phyloP scores from a whole-genome alignment of 2,888 invertebrate species.

The Tachystola acroxantha region DNA sequence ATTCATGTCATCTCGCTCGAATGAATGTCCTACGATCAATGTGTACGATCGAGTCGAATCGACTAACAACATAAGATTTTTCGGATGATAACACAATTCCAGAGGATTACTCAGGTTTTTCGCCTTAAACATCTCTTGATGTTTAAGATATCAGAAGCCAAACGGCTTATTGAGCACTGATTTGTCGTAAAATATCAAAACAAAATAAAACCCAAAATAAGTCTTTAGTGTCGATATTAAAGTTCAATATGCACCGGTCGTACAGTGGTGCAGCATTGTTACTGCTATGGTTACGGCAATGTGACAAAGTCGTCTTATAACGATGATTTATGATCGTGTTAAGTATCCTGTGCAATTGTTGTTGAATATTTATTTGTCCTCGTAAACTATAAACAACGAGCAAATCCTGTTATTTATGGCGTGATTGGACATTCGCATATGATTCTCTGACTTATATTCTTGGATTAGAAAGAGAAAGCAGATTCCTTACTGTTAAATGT shows the following conservation, averaged over 20 bases:
- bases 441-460: conserved; percentile 38
- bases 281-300: conserved; percentile 60
- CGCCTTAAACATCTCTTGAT: conserved; percentile 35
- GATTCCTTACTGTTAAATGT: neutral
- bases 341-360: conserved; percentile 75
- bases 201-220: conserved; percentile 14
- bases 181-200: conserved; percentile 25
- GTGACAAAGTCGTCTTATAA: conserved; percentile 75
- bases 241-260: conserved; percentile 39
- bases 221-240: conserved; percentile 23
- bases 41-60: too few species aligned
- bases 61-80: too few species aligned
- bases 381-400: conserved; percentile 74
- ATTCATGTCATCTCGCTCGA: too few species aligned
- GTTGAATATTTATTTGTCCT: conserved; percentile 73
- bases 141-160: conserved; percentile 36
- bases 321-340: conserved; percentile 73
- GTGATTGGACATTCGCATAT: conserved; percentile 68
- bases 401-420: conserved; percentile 75
- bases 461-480: conserved; percentile 8
- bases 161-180: conserved; percentile 22
- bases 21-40: too few species aligned
- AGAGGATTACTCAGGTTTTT: conserved; percentile 31
- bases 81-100: conserved; percentile 18
- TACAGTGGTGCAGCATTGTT: conserved; percentile 40